These are phyloP conservation scores for Pilophorus perplexus DNA, from an alignment of 2,888 invertebrate genomes.

Conservation along the genomic window DNA sequence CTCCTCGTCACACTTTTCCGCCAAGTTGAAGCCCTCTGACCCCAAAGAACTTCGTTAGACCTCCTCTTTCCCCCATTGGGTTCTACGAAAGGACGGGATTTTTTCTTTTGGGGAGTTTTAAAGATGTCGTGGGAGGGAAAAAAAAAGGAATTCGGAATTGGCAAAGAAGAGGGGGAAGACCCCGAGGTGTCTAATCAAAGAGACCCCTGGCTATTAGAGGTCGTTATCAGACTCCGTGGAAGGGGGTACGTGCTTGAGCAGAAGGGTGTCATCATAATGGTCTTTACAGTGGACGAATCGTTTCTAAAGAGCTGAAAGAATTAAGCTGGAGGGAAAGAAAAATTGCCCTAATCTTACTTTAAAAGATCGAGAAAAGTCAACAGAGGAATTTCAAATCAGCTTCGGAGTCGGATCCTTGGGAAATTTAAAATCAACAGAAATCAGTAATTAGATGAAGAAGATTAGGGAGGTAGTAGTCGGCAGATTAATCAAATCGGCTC, in stretches of 20 bases:
- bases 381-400: background rate
- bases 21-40: background rate
- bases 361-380: background rate
- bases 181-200: background rate
- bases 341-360: background rate
- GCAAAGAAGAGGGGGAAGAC: background rate
- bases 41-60: background rate
- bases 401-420: too few species aligned
- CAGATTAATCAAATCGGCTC: too few species aligned
- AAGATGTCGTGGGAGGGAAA: background rate
- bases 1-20: too few species aligned
- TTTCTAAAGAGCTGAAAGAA: background rate
- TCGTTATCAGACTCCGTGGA: background rate
- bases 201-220: background rate
- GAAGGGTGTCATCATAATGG: background rate
- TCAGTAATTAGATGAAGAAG: too few species aligned
- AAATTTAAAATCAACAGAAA: too few species aligned
- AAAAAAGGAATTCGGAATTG: background rate
- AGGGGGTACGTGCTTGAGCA: background rate
- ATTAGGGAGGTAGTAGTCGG: too few species aligned
- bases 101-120: background rate
- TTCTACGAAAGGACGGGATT: background rate
- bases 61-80: background rate
- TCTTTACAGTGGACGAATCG: background rate
- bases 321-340: too few species aligned